Percentiles rank a stretch among this genome's conserved stretches.
Evolutionary conservation across 30 jellyfish, hydroid and myxozoan species (phyloP).

Genomic region (Clytia hemisphaerica): DNA sequence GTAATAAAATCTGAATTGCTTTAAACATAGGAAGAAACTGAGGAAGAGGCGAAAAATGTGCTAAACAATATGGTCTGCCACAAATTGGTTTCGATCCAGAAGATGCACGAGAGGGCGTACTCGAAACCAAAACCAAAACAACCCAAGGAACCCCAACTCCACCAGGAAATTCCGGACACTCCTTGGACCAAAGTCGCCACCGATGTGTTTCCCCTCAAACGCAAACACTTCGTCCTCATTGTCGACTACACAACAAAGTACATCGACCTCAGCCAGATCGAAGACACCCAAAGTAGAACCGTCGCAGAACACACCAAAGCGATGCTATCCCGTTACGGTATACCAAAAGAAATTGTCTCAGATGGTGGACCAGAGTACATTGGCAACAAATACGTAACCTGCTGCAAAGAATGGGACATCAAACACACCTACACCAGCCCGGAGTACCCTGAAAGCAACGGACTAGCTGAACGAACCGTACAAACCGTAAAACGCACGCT

Average conservation of each 20-base stretch:
- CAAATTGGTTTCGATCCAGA: no score
- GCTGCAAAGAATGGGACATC: constrained; percentile 28
- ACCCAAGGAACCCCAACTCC: no score
- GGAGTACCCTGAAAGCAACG: constrained; percentile 17
- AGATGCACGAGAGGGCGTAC: no score
- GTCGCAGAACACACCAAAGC: neutral
- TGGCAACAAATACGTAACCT: neutral
- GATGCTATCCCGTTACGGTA: constrained; percentile 16
- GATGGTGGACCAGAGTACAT: constrained; percentile 41
- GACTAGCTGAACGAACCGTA: neutral
- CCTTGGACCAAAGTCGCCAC: no score
- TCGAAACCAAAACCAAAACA: no score
- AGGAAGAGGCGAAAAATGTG: no score
- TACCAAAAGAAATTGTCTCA: constrained; percentile 24
- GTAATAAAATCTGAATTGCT: no score
- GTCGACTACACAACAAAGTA: neutral
- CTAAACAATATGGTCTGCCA: no score
- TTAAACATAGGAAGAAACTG: no score
- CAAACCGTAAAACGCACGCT: constrained; percentile 3
- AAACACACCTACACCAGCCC: constrained; percentile 32
- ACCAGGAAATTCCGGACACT: no score
- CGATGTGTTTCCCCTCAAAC: no score
- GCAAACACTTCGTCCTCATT: no score
- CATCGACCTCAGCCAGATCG: neutral
- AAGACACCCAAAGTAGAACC: neutral